Evolutionary conservation across 92 coral and sea anemone species (phyloP), one percentile per base, ranked within the genome.

Genomic region (Paragorgia papillata): DNA sequence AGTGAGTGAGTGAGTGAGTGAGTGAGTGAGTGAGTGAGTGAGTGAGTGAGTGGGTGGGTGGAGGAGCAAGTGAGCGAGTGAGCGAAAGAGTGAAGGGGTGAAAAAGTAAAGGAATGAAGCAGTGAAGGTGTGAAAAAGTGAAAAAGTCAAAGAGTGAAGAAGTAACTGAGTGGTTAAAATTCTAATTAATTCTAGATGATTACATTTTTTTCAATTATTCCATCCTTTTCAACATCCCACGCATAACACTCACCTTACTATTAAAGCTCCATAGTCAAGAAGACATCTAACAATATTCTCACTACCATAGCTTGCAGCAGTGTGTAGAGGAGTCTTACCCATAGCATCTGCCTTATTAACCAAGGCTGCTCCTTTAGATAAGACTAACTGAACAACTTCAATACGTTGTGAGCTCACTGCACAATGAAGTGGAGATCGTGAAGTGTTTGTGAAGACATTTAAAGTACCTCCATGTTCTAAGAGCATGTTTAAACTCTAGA

Each of bases 291-390:
- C 71, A 0, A 65, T 28, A 33, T 65, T 50, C 0, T 25, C 27
- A 22, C 71, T 65, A 12, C 71, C 71, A 40, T 65, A 65, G 24
- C 54, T 65, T 26, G 71, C 71, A 17, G 71, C 71, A 35, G 71
- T 65, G 24, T 65, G 71, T 22, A 65, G 71, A 46, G 71, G 71
- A 2, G 71, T 65, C 24, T 65, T 65, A 30, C 71, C 71, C 0
- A 50, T 65, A 17, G 71, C 48, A 65, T 65, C 71, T 2, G 71
- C 71, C 13, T 65, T 65, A 21, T 65, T 65, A n/a, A 65, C 17
- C 50, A 65, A 65, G 1, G 71, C 71, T 7, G 71, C 31, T 24
- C 37, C 71, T 15, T 65, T 33, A 19, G 71, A 46, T 21, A 37
- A 50, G 14, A 65, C 39, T 28, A 65, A 39, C 21, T 65, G 50